Evolutionary conservation across 1,140 invertebrate species (phyloP).

Genomic region (Papilio machaon): DNA sequence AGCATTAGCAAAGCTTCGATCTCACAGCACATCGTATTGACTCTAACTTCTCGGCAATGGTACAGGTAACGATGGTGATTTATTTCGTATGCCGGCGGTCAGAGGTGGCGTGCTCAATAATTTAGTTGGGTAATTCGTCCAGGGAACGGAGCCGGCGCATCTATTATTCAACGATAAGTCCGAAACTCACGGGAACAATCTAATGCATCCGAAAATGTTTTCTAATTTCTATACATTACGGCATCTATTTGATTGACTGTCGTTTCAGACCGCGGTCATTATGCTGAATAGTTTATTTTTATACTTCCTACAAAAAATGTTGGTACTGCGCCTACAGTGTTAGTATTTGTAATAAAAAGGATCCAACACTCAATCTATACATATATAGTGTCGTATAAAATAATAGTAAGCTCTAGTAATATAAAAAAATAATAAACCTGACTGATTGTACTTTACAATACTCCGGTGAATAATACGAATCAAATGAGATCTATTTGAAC

Average conservation of each 20-base stretch:
- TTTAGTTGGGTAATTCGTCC: conserved; percentile 63
- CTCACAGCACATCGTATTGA: not conserved
- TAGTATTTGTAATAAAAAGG: not conserved
- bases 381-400: not conserved
- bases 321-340: not conserved
- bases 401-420: not conserved
- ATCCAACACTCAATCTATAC: not conserved
- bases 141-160: conserved; percentile 50
- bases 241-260: conserved; percentile 30
- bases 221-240: conserved; percentile 34
- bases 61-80: conserved; percentile 53
- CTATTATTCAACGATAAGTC: conserved; percentile 55
- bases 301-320: not conserved
- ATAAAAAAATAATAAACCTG: not conserved
- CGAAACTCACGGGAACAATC: conserved; percentile 42
- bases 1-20: not conserved
- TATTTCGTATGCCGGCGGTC: conserved; percentile 50
- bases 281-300: conserved; percentile 39
- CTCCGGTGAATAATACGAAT: too few species aligned
- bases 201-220: conserved; percentile 43
- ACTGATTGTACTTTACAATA: too few species aligned
- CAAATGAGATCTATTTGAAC: too few species aligned
- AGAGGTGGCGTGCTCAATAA: conserved; percentile 58
- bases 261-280: conserved; percentile 21
- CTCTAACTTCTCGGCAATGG: conserved; percentile 26